Base-by-base conservation (phyloP, 2,888 invertebrate species). In the Caprella mutica region DNA sequence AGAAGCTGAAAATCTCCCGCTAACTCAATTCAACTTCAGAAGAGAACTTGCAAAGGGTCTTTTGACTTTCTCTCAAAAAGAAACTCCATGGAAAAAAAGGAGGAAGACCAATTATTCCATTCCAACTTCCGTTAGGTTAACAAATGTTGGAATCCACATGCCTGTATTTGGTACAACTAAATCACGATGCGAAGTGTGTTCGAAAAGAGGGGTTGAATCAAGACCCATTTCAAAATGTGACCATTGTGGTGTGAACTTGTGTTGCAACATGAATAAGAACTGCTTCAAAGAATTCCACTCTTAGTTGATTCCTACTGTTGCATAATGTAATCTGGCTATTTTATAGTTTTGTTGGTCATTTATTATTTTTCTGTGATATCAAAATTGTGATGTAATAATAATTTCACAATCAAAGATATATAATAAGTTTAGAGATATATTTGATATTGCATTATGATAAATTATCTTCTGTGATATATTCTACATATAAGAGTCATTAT, bases 21-120 rank as follows among this genome's bases (percentile, higher is more conserved):
- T 40, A 12, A 17, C 40, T 9, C 40, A 12, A 6, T 5, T 9
- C 17, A 50, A 59, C 8, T 60, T 52, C 52, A n/a, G 56, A 39
- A 52, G 53, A 30, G 42, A 56, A 29, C 42, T 56, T 23, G 46
- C 48, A 27, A 27, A 30, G 40, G 60, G 56, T 24, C 51, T 51
- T 23, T 21, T 51, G 9, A 40, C 40, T 12, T 30, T 14, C 35
- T 24, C 21, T 24, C 21, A 17, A n/a, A 40, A 24, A 9, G 9
- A 23, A 17, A n/a, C 21, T 12, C 9, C 14, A 3, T 24, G 17
- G 21, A n/a, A n/a, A 21, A 52, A 42, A 19, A 17, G 42, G 23
- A 52, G 53, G 19, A 52, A 52, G 26, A 21, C 23, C 42, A n/a
- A 9, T 23, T 52, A 42, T 26, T 40, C 23, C n/a, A 39, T 42